Evolutionary conservation across 2,797 vertebrate genomes (phyloP).

Genomic region (Sparus aurata): DNA sequence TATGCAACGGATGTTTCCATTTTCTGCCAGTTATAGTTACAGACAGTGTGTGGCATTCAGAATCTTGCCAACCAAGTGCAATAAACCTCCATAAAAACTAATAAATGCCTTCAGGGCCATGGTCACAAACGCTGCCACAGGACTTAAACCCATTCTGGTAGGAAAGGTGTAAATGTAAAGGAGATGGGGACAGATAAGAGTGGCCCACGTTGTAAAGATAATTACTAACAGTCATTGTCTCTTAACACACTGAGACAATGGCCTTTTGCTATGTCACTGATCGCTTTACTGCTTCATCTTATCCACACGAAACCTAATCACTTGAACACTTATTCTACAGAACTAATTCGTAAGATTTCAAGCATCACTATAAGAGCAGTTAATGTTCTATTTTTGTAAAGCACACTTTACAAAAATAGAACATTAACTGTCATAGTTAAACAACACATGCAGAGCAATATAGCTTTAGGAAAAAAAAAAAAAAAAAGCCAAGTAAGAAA

Average conservation of each 20-base stretch:
- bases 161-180: conserved; percentile 33
- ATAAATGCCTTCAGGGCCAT: not conserved
- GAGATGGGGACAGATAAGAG: conserved; percentile 37
- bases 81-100: not conserved
- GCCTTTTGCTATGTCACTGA: conserved; percentile 47
- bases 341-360: not conserved
- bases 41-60: not conserved
- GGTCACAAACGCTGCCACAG: conserved; percentile 4
- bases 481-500: not conserved
- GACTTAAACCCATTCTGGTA: conserved; percentile 15
- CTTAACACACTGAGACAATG: conserved; percentile 41
- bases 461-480: too few relatives aligned
- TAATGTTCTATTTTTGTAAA: too few relatives aligned
- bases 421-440: not conserved
- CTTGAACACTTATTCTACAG: not conserved
- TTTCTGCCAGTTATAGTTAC: not conserved
- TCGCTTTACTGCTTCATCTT: conserved; percentile 50
- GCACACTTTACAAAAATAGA: not conserved
- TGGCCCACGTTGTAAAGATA: conserved; percentile 38
- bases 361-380: not conserved
- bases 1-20: not conserved
- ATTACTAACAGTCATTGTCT: conserved; percentile 51
- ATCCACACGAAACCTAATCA: conserved; percentile 43
- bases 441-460: not conserved
- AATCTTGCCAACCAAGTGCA: not conserved